A percentile compares a stretch with the other conserved stretches of the same genome.
Conservation (phyloP, 2,113 vertebrate species). For the Passer montanus region DNA sequence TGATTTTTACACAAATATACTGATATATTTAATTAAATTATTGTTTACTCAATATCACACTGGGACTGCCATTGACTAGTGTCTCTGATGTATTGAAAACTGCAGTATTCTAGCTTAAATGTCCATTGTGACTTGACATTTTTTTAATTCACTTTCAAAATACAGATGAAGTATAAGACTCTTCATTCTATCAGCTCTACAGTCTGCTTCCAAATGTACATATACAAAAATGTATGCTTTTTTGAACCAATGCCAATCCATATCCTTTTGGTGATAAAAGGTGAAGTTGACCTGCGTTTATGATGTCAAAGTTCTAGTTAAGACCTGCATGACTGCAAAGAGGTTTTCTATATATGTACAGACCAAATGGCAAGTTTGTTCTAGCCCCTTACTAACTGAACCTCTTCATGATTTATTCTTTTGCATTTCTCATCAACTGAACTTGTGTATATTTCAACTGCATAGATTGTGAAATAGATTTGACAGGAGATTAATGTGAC, state of each 20-base stretch:
- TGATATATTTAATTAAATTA: slow-evolving; percentile 40
- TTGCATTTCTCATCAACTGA: neutral
- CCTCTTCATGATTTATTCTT: neutral
- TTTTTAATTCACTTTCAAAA: neutral
- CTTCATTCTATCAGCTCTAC: neutral
- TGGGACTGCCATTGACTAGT: neutral
- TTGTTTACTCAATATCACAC: neutral
- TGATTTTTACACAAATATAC: neutral
- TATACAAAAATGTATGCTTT: neutral
- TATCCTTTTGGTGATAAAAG: neutral
- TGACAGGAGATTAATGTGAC: neutral
- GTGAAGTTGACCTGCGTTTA: neutral
- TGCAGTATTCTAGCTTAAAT: neutral
- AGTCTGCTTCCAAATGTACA: neutral
- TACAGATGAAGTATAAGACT: neutral
- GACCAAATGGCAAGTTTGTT: neutral
- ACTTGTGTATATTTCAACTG: neutral
- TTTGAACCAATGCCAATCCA: neutral
- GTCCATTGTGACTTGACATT: neutral
- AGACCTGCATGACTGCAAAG: neutral
- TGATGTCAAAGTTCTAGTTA: neutral
- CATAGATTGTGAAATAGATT: neutral
- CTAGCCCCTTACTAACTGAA: neutral
- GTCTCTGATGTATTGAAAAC: neutral
- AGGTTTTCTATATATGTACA: neutral